Conservation (phyloP, 2,888 invertebrate species). For the Diarsia dahlii region DNA sequence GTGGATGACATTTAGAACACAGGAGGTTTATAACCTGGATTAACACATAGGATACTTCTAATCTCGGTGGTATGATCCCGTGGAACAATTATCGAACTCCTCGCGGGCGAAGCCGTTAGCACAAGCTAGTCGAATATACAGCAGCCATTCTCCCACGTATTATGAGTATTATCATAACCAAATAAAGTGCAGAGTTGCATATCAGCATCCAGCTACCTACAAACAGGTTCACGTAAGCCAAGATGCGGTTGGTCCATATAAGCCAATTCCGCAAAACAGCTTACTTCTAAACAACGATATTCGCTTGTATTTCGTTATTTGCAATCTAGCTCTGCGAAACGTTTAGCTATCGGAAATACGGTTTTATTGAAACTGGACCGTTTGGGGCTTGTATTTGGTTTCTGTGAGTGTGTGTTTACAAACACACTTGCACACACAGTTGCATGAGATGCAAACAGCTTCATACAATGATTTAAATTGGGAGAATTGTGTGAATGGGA, state of each 20-base stretch:
- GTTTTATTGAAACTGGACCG: constrained; percentile 49
- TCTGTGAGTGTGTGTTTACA: constrained; percentile 4
- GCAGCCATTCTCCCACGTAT: not conserved
- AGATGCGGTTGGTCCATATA: constrained; percentile 16
- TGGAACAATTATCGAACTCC: no score
- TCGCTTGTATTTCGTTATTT: constrained; percentile 43
- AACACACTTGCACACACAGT: not conserved
- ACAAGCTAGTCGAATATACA: not conserved
- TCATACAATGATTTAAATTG: not conserved
- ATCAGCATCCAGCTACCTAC: not conserved
- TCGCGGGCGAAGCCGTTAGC: no score
- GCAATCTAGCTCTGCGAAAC: constrained; percentile 36
- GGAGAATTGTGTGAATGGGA: not conserved
- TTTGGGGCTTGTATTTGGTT: constrained; percentile 14
- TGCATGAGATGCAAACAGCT: not conserved
- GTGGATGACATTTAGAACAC: no score
- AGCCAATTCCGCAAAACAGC: constrained; percentile 35
- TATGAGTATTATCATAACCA: not conserved
- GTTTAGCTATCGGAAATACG: constrained; percentile 50
- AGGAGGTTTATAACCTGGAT: no score
- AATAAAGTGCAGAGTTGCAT: constrained; percentile 3
- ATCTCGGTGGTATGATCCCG: no score
- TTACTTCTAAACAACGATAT: constrained; percentile 33
- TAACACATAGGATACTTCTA: no score
- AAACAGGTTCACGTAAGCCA: constrained; percentile 2